Percentiles rank a stretch among this genome's conserved stretches.
These are phyloP conservation scores for Acipenser transmontanus DNA, from an alignment of 2,797 vertebrate genomes.

Conservation along the genomic window DNA sequence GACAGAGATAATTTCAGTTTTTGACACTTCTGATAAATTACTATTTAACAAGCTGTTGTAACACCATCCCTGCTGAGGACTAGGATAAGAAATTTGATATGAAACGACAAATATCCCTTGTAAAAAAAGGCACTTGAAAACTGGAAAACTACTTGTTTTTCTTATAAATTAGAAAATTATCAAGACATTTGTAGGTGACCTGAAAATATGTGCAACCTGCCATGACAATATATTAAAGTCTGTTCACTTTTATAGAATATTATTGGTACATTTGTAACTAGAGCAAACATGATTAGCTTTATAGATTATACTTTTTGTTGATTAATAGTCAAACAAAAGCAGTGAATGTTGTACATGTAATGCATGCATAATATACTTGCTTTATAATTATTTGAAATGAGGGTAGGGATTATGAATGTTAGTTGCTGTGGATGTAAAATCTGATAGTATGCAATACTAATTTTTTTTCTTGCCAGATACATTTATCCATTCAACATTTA, in stretches of 20 bases:
- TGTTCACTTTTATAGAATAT: neutral
- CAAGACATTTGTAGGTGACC: neutral
- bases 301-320: neutral
- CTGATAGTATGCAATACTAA: too few species aligned
- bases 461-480: too few species aligned
- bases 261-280: neutral
- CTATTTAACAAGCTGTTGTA: neutral
- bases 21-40: slow-evolving; percentile 7
- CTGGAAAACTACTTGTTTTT: neutral
- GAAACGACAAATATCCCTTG: slow-evolving; percentile 4
- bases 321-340: neutral
- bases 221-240: neutral
- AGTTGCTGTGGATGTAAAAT: too few species aligned
- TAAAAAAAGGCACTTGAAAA: neutral
- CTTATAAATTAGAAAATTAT: neutral
- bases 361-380: too few species aligned
- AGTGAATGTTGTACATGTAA: neutral
- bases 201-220: neutral
- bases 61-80: neutral
- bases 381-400: too few species aligned
- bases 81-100: neutral
- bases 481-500: too few species aligned
- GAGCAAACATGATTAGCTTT: neutral
- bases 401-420: too few species aligned
- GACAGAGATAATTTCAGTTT: slow-evolving; percentile 2